phyloP scores from a whole-genome alignment of 2,797 vertebrate genomes.

The Enteromius afrohamiltoni region DNA sequence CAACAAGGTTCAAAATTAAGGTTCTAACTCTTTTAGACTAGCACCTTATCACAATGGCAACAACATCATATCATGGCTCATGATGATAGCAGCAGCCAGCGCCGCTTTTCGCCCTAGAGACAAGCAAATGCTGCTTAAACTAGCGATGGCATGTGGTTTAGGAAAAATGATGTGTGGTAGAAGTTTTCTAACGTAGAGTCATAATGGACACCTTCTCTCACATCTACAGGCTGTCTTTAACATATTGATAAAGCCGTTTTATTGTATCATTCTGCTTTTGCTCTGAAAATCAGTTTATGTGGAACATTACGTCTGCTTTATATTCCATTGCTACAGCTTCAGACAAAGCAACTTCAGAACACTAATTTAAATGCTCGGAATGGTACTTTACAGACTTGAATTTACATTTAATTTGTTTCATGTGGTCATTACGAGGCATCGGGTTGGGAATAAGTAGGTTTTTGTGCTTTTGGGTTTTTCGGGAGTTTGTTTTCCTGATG shows the following conservation, averaged over 20 bases:
- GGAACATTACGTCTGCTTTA: conserved; percentile 40
- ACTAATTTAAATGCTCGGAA: conserved; percentile 62
- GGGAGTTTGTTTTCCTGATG: conserved; percentile 55
- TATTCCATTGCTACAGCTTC: conserved; percentile 44
- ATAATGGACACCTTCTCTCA: conserved; percentile 22
- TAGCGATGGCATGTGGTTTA: conserved; percentile 34
- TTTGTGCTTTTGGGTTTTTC: conserved; percentile 50
- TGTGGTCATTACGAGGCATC: conserved; percentile 64
- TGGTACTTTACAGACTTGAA: conserved; percentile 76
- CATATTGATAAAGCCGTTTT: conserved; percentile 27
- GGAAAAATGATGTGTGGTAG: conserved; percentile 26
- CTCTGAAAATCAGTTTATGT: conserved; percentile 21
- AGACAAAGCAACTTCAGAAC: conserved; percentile 59
- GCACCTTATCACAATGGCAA: conserved; percentile 77
- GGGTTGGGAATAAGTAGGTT: conserved; percentile 37
- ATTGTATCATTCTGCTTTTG: conserved; percentile 30
- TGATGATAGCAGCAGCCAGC: conserved; percentile 44
- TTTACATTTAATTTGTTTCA: conserved; percentile 66
- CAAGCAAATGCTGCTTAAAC: conserved; percentile 34
- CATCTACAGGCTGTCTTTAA: conserved; percentile 30
- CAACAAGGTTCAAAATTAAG: conserved; percentile 19
- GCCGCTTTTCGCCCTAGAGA: conserved; percentile 31
- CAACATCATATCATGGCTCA: conserved; percentile 60
- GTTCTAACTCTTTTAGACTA: conserved; percentile 68
- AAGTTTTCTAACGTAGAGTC: conserved; percentile 34